Evolutionary conservation across 2,888 invertebrate genomes (phyloP).

Genomic region (Thelaira solivaga): DNA sequence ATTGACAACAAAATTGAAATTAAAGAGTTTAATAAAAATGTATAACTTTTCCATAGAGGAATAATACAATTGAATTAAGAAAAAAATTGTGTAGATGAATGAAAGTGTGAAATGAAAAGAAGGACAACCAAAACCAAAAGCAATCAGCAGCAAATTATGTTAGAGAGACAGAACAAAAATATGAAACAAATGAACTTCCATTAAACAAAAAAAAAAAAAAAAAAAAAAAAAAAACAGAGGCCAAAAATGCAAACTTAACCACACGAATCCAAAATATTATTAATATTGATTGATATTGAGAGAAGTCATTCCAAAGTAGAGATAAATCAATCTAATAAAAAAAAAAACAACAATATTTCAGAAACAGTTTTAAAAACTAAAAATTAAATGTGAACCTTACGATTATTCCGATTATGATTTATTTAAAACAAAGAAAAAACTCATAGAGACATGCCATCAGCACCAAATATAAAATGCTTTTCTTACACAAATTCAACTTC

Average conservation of each 20-base stretch:
- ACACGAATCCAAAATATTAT: background rate
- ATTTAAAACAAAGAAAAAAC: background rate
- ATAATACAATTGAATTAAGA: background rate
- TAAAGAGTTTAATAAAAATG: background rate
- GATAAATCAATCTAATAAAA: background rate
- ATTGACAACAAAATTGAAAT: background rate
- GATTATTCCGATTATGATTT: conserved; percentile 5
- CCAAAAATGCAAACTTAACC: conserved; percentile 7
- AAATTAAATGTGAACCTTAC: background rate
- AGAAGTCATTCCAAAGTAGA: background rate
- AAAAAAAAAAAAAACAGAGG: background rate
- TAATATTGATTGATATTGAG: background rate
- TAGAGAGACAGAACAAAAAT: background rate
- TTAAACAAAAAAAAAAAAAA: background rate
- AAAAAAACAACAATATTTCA: background rate
- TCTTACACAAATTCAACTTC: background rate
- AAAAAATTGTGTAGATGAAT: background rate
- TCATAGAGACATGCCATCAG: conserved; percentile 8
- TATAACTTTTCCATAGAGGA: background rate
- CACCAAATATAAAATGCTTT: conserved; percentile 1
- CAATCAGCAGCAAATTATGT: background rate
- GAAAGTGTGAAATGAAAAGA: conserved; percentile 20
- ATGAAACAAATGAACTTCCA: background rate
- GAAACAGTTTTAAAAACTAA: background rate
- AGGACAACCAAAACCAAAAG: background rate